phyloP scores from a whole-genome alignment of 2,888 invertebrate species.

The Cybosia mesomella region DNA sequence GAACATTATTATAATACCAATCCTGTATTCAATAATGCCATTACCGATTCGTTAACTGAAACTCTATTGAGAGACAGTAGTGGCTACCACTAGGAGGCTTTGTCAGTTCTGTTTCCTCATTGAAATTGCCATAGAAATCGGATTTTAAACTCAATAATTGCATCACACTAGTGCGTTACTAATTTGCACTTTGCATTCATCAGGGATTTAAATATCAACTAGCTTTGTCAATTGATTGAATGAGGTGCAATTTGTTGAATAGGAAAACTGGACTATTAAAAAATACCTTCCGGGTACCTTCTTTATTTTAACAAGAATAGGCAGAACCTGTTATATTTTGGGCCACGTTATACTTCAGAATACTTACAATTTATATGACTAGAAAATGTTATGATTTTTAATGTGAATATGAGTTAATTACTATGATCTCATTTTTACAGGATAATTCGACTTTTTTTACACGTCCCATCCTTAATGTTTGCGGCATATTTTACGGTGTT shows the following conservation, averaged over 20 bases:
- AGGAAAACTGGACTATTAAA: background rate
- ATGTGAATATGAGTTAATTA: background rate
- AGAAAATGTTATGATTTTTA: background rate
- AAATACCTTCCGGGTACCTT: background rate
- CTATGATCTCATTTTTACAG: slow-evolving; percentile 13
- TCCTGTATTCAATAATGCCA: background rate
- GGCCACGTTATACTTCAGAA: no score
- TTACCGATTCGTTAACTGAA: background rate
- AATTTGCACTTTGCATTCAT: slow-evolving; percentile 44
- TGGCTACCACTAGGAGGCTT: background rate
- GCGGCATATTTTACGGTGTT: slow-evolving; percentile 61
- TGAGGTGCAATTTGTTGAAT: background rate
- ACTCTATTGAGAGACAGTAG: background rate
- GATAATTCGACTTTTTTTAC: slow-evolving; percentile 19
- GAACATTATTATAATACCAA: background rate
- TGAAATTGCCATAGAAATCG: slow-evolving; percentile 29
- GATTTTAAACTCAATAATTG: slow-evolving; percentile 44
- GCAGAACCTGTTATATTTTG: no score
- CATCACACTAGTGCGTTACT: slow-evolving; percentile 28
- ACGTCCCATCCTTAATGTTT: slow-evolving; percentile 38
- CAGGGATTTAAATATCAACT: slow-evolving; percentile 24
- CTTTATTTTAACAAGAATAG: background rate
- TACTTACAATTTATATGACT: background rate
- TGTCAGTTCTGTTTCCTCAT: background rate
- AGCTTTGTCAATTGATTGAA: background rate